Conservation (phyloP, 1,140 invertebrate genomes). For the Cyrtorhinus lividipennis region DNA sequence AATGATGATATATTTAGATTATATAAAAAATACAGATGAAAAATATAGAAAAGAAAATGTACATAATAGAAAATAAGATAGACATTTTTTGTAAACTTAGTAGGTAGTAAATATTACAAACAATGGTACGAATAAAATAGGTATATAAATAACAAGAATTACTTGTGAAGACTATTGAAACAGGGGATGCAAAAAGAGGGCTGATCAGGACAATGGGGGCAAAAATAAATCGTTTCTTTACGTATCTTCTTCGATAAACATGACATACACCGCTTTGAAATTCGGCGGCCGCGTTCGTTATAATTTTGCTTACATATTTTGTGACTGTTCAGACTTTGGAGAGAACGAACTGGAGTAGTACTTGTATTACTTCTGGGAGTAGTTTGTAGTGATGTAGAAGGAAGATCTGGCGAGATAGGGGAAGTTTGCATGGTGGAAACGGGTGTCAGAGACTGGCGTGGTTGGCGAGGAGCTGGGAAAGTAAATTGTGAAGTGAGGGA, state of each 20-base stretch:
- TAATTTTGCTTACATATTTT: background rate
- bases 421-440: background rate
- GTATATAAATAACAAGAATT: background rate
- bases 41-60: background rate
- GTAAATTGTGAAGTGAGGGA: background rate
- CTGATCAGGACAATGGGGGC: background rate
- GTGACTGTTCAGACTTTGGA: background rate
- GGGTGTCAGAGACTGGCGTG: background rate
- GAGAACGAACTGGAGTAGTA: background rate
- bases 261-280: constrained; percentile 2
- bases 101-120: too few relatives aligned
- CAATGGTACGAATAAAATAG: background rate
- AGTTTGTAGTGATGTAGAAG: constrained; percentile 2
- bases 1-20: background rate
- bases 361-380: background rate
- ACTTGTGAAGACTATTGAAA: background rate
- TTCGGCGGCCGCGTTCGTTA: constrained; percentile 1
- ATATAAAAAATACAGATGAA: background rate
- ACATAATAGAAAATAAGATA: background rate
- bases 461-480: background rate
- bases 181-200: background rate
- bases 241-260: background rate
- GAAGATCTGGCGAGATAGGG: constrained; percentile 5
- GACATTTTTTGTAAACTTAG: background rate
- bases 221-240: constrained; percentile 5